Base-by-base conservation (phyloP, 2,797 vertebrate genomes). In the Aphelocoma californica region DNA sequence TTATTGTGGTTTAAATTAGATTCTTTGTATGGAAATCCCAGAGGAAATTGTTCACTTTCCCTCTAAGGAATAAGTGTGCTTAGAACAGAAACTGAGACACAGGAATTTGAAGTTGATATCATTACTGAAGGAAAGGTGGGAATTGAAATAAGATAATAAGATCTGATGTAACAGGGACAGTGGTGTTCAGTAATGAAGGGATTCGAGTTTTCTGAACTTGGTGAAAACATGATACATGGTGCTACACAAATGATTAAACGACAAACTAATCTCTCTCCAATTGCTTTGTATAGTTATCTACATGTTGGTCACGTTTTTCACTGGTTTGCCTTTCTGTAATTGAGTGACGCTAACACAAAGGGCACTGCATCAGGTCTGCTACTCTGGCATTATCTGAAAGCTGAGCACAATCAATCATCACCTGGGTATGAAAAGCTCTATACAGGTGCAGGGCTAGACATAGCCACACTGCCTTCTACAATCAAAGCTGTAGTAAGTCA, bases 1-100 rank as follows among this genome's bases (percentile, higher is more conserved):
- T 92, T 92, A 61, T 10, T 88, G 90, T 75, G 47, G 51, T 90
- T 97, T 94, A 92, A 94, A 92, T 92, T 86, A 81, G 92, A 65
- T 89, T 86, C 66, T 84, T 93, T 75, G 32, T 2, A 66, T 84
- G 50, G 65, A 92, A 93, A 50, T 78, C 85, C 45, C 81, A 40
- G 38, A 4, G 4, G 81, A 92, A 91, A 71, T 83, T 64, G 34
- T 71, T 67, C 23, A 3, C n/a, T 94, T 88, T 80, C 45, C 81
- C 80, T 69, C n/a, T 92, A 54, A 75, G 70, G 50, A 91, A 24
- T 60, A 89, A 69, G 72, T 45, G 31, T 58, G n/a, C 73, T 90
- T 86, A 53, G 66, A 57, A 90, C 51, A 93, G 75, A 87, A 95
- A 71, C 28, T 0, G 10, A 81, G 79, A 72, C 2, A 4, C 6